Percentiles rank a stretch among this genome's conserved stretches.
These are phyloP conservation scores for Beaufortia kweichowensis DNA, from an alignment of 2,113 vertebrate genomes.

Conservation along the genomic window DNA sequence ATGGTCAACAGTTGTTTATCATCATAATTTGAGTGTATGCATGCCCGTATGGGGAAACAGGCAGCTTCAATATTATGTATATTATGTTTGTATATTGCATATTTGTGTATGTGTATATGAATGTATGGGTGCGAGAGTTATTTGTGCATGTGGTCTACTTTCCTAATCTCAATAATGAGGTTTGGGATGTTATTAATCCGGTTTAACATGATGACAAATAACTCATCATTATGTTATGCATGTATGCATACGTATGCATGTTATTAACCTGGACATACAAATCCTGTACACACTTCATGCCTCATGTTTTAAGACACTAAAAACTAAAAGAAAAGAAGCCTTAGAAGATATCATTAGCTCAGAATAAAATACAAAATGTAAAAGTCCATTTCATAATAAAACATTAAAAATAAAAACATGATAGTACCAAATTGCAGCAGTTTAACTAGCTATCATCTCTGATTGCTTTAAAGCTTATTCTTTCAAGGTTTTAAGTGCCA, in stretches of 20 bases:
- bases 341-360: too few relatives aligned
- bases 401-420: too few relatives aligned
- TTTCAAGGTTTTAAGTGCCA: too few relatives aligned
- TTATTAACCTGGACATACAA: too few relatives aligned
- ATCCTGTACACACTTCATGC: too few relatives aligned
- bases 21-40: neutral
- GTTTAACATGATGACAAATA: conserved; percentile 14
- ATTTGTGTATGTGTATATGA: conserved; percentile 1
- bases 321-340: too few relatives aligned
- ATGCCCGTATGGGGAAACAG: neutral
- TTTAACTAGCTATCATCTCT: too few relatives aligned
- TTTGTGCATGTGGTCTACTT: conserved; percentile 6
- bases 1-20: conserved; percentile 12
- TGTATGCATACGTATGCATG: neutral
- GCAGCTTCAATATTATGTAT: conserved; percentile 4
- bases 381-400: too few relatives aligned
- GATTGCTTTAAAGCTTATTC: too few relatives aligned
- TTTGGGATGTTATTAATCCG: neutral
- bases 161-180: conserved; percentile 24
- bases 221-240: neutral
- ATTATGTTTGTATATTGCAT: neutral
- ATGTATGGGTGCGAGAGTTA: neutral
- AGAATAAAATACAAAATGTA: too few relatives aligned
- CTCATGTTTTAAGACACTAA: too few relatives aligned
- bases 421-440: too few relatives aligned